phyloP scores from a whole-genome alignment of 2,888 invertebrate genomes.

The Caenorhabditis angaria region DNA sequence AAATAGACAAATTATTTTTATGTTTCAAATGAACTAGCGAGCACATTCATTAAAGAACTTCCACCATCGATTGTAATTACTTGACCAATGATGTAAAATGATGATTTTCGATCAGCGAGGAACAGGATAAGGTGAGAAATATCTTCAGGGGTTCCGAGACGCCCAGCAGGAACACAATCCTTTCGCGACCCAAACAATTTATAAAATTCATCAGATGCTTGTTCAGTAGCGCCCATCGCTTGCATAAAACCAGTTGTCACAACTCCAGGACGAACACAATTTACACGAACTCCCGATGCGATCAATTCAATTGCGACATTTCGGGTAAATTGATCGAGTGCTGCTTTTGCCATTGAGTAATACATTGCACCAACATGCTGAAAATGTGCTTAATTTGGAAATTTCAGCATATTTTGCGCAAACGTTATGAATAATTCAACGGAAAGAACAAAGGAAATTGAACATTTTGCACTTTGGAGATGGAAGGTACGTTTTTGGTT shows the following conservation, averaged over 20 bases:
- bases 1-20: too few species aligned
- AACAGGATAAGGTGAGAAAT: slow-evolving; percentile 37
- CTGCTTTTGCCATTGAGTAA: slow-evolving; percentile 33
- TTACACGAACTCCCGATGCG: slow-evolving; percentile 13
- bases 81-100: too few species aligned
- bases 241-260: slow-evolving; percentile 20
- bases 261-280: slow-evolving; percentile 21
- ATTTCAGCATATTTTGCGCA: background rate
- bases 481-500: too few species aligned
- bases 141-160: slow-evolving; percentile 22
- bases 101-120: slow-evolving; percentile 40
- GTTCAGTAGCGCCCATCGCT: slow-evolving; percentile 24
- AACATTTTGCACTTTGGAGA: too few species aligned
- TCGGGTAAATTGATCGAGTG: slow-evolving; percentile 33
- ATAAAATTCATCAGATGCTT: too few species aligned
- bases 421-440: too few species aligned
- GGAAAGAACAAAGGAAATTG: too few species aligned
- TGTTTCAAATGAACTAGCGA: too few species aligned
- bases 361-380: slow-evolving; percentile 10
- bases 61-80: too few species aligned
- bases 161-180: slow-evolving; percentile 25
- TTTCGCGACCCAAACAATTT: background rate
- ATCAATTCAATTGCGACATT: slow-evolving; percentile 14
- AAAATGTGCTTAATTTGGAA: background rate
- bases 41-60: too few species aligned